Base-by-base conservation (phyloP, 2,113 vertebrate species). In the Syngnathus typhle region DNA sequence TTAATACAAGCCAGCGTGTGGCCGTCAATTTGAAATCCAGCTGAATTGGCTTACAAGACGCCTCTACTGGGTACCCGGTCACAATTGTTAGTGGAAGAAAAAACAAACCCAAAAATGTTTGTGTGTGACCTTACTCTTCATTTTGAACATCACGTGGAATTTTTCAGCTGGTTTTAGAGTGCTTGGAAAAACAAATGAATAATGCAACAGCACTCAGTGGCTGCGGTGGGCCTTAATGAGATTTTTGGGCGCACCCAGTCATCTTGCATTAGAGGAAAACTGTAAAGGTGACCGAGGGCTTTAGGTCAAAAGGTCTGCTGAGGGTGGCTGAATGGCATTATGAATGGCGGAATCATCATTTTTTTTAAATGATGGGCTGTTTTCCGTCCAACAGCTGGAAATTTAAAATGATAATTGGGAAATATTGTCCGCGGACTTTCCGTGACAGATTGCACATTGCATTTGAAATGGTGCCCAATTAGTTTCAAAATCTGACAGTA, bases 211-310 rank as follows among this genome's bases (percentile, higher is more conserved):
- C 82, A 75, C 84, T 77, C 70, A 54, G 79, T 74, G 80, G 75
- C 77, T 74, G 72, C 69, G 79, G 69, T 79, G 70, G 78, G 73
- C 68, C 71, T 63, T 87, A 85, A 87, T 89, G 80, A 80, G 84
- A 89, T 88, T 85, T 88, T 80, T 76, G 72, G 68, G 58, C 82
- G 76, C 54, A 79, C 73, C 51, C 77, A 83, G 74, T 84, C 76
- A 73, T 82, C 58, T 39, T 41, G 66, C 73, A 68, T 47, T 27
- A 66, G 64, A 56, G 66, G 66, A 72, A 27, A 70, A 60, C 63
- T 69, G 56, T 56, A 68, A 69, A 78, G 61, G 69, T 68, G 74
- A 73, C 41, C 7, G 1, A 36, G 44, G 65, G 46, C 67, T 80
- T 44, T 73, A 68, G 81, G 78, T 78, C 70, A 46, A 32, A 8